Conservation (phyloP, 2,113 vertebrate species). For the Apistogramma diplotaenia region DNA sequence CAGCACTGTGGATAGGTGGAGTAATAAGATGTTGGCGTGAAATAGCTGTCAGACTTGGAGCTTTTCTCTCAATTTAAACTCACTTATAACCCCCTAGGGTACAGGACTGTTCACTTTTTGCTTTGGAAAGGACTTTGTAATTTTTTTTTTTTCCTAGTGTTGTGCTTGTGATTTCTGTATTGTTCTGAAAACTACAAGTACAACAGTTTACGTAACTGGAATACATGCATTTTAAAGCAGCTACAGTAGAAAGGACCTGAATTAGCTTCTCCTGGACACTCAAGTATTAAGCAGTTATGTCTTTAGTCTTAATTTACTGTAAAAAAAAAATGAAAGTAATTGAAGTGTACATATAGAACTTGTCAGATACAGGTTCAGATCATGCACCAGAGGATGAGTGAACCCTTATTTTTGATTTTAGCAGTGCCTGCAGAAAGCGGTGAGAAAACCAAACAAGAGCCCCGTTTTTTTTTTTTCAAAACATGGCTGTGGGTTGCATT, state of each 20-base stretch:
- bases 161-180: conserved; percentile 59
- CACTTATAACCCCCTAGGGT: conserved; percentile 33
- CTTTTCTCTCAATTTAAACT: conserved; percentile 33
- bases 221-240: conserved; percentile 55
- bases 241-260: conserved; percentile 21
- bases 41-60: background rate
- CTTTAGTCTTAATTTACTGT: conserved; percentile 58
- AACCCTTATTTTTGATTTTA: conserved; percentile 15
- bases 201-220: conserved; percentile 67
- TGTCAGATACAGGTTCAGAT: background rate
- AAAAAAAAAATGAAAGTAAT: background rate
- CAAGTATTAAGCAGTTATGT: conserved; percentile 14
- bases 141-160: conserved; percentile 24
- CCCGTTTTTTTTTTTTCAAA: conserved; percentile 10
- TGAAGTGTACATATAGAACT: background rate
- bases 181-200: conserved; percentile 48
- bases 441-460: conserved; percentile 2
- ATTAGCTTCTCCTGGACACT: conserved; percentile 26
- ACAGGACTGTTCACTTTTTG: conserved; percentile 56
- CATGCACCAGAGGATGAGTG: background rate
- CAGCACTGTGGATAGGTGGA: conserved; percentile 53
- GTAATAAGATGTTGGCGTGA: conserved; percentile 26
- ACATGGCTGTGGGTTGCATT: conserved; percentile 2
- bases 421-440: background rate
- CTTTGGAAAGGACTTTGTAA: conserved; percentile 52